Evolutionary conservation across 2,797 vertebrate species (phyloP).

Genomic region (Trachops cirrhosus): DNA sequence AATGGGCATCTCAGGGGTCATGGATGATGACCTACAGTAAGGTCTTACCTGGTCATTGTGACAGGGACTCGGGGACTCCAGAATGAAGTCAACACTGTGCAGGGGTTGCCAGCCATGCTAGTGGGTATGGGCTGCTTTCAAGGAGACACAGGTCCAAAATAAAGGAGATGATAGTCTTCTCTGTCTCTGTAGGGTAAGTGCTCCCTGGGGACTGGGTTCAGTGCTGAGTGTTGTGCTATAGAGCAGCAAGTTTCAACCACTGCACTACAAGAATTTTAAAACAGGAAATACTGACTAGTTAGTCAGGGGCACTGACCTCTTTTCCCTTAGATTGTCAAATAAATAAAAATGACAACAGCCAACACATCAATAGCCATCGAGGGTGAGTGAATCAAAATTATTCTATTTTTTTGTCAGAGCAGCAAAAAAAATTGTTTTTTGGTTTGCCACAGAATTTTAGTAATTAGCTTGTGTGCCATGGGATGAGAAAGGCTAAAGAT

Average conservation of each 20-base stretch:
- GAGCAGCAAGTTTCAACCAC: neutral
- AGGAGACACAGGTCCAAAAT: neutral
- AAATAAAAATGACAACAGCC: neutral
- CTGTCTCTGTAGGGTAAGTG: neutral
- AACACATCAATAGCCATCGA: neutral
- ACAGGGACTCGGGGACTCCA: neutral
- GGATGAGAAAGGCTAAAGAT: neutral
- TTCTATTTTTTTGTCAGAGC: neutral
- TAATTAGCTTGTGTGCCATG: neutral
- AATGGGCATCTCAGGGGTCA: neutral
- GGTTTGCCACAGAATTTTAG: neutral
- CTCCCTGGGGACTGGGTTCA: neutral
- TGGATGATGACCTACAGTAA: neutral
- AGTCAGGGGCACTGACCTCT: neutral
- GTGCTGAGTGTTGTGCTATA: neutral
- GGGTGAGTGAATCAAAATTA: neutral
- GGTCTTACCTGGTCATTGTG: neutral
- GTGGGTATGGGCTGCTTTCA: neutral
- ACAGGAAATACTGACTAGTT: neutral
- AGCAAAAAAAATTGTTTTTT: neutral
- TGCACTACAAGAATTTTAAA: neutral
- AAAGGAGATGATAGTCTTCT: neutral
- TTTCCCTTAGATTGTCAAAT: neutral
- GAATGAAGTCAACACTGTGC: neutral
- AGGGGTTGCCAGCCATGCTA: neutral